phyloP scores from a whole-genome alignment of 2,113 vertebrate species.

The Vulpes vulpes region DNA sequence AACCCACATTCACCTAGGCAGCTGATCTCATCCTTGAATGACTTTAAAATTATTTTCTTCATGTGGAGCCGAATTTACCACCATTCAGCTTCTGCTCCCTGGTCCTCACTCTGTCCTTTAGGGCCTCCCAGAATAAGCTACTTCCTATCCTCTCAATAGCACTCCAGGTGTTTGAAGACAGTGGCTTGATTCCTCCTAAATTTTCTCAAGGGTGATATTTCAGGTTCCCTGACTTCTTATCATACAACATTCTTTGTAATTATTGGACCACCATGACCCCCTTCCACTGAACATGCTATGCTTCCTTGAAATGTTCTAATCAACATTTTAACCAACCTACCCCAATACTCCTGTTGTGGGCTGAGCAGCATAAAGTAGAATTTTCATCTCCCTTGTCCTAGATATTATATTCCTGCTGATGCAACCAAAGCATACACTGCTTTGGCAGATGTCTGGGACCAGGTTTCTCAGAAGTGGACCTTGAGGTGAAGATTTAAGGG shows the following conservation, averaged over 20 bases:
- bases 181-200: neutral
- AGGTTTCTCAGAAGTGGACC: neutral
- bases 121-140: no score
- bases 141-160: accelerated
- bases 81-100: neutral
- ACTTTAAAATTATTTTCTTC: neutral
- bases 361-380: neutral
- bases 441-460: neutral
- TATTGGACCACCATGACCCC: neutral
- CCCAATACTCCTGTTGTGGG: neutral
- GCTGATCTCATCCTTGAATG: neutral
- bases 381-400: neutral
- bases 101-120: neutral
- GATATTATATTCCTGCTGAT: neutral
- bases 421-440: neutral
- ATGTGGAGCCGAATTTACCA: neutral
- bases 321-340: neutral
- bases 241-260: neutral
- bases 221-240: neutral
- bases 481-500: neutral
- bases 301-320: neutral
- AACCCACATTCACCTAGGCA: neutral
- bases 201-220: neutral
- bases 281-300: neutral
- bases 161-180: neutral